Conservation (phyloP, 2,113 vertebrate species). For the Trichomycterus rosablanca region DNA sequence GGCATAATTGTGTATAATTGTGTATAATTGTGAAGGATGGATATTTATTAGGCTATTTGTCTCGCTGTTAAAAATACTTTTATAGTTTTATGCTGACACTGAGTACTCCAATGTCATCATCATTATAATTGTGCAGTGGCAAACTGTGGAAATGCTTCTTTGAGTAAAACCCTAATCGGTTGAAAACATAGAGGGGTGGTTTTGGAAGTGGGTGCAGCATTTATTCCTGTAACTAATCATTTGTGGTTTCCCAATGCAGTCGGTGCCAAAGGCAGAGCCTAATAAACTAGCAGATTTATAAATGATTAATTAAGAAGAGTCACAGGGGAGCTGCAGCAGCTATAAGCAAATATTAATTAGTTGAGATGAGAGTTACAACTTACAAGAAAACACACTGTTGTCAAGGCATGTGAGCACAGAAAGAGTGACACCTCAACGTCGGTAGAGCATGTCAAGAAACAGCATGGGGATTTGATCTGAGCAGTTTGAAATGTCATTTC, state of each 20-base stretch:
- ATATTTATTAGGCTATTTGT: too few relatives aligned
- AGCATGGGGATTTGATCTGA: constrained; percentile 40
- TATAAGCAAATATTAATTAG: constrained; percentile 80
- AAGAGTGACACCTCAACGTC: constrained; percentile 50
- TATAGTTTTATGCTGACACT: too few relatives aligned
- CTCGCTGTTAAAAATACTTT: too few relatives aligned
- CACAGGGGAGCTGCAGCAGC: constrained; percentile 66
- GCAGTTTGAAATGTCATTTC: constrained; percentile 50
- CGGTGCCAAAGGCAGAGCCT: constrained; percentile 72
- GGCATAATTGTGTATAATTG: too few relatives aligned
- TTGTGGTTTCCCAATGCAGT: constrained; percentile 75
- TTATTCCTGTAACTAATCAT: constrained; percentile 78
- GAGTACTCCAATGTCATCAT: too few relatives aligned
- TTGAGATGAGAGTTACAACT: constrained; percentile 76
- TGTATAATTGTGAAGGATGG: too few relatives aligned
- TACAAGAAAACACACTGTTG: constrained; percentile 71
- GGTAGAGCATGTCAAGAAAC: constrained; percentile 47
- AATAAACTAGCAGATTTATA: constrained; percentile 80
- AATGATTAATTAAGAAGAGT: constrained; percentile 78
- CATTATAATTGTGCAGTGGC: constrained; percentile 55
- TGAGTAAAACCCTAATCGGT: constrained; percentile 70
- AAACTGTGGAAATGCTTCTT: constrained; percentile 52
- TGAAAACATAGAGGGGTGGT: constrained; percentile 60
- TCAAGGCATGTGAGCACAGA: constrained; percentile 54
- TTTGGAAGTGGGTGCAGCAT: constrained; percentile 49